Conservation (phyloP, 2,888 invertebrate genomes). For the Sisyra terminalis region DNA sequence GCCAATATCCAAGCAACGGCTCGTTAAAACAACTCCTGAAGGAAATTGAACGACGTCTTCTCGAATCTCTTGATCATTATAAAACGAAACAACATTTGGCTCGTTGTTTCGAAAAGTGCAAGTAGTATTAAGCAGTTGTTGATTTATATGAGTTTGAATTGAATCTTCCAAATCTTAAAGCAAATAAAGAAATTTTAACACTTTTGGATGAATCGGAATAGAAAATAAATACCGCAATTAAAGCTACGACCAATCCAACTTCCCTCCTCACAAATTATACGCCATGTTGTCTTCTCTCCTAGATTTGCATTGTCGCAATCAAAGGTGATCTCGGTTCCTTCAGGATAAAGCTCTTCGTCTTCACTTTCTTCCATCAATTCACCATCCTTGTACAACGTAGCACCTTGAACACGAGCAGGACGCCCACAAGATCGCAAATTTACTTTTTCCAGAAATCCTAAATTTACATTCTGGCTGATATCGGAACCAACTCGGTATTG, state of each 20-base stretch:
- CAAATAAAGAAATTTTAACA: background rate
- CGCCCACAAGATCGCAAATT: constrained; percentile 38
- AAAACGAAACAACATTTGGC: constrained; percentile 64
- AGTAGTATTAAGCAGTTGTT: constrained; percentile 37
- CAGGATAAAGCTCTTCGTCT: constrained; percentile 53
- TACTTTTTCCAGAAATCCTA: constrained; percentile 35
- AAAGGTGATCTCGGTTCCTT: constrained; percentile 69
- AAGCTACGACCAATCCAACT: constrained; percentile 69
- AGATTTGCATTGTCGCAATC: constrained; percentile 68
- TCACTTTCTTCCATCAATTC: constrained; percentile 45
- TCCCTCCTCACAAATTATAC: constrained; percentile 69
- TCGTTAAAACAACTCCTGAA: constrained; percentile 40
- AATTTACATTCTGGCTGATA: constrained; percentile 34
- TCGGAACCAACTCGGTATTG: constrained; percentile 27
- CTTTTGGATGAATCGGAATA: background rate
- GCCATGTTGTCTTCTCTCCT: constrained; percentile 72
- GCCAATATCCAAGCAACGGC: constrained; percentile 70
- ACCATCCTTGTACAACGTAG: constrained; percentile 57
- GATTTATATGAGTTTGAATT: background rate
- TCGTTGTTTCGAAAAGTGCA: constrained; percentile 65
- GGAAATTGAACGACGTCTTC: constrained; percentile 65
- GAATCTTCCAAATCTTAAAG: background rate
- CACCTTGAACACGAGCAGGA: constrained; percentile 61
- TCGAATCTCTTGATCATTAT: constrained; percentile 59
- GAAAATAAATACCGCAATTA: constrained; percentile 49